Percentiles rank a stretch among this genome's conserved stretches.
phyloP scores from a whole-genome alignment of 2,888 invertebrate genomes.

The Molanna angustata region DNA sequence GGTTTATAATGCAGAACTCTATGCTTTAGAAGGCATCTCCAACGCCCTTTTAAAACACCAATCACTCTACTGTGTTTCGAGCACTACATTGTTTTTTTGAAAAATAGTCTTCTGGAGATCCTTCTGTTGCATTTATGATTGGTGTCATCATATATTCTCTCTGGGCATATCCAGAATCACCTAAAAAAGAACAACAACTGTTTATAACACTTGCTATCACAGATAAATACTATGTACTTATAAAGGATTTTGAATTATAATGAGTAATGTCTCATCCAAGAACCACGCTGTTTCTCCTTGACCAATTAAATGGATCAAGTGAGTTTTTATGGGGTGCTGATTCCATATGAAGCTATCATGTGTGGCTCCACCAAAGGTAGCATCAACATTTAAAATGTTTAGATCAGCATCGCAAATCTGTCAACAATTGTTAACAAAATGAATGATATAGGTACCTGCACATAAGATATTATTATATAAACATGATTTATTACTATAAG shows the following conservation, averaged over 20 bases:
- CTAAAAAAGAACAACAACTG: slow-evolving; percentile 1
- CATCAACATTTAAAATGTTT: slow-evolving; percentile 3
- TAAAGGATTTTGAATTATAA: neutral
- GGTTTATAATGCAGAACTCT: slow-evolving; percentile 3
- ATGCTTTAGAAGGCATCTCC: slow-evolving; percentile 3
- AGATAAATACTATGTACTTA: neutral
- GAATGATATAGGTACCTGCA: no score
- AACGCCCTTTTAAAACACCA: slow-evolving; percentile 4
- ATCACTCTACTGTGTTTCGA: slow-evolving; percentile 2
- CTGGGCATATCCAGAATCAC: slow-evolving; percentile 1
- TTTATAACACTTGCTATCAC: slow-evolving; percentile 1
- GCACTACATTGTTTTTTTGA: neutral
- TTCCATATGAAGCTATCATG: slow-evolving; percentile 6
- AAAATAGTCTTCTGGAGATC: slow-evolving; percentile 3
- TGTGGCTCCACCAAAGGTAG: slow-evolving; percentile 1
- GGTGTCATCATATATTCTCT: slow-evolving; percentile 5
- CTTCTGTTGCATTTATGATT: slow-evolving; percentile 3
- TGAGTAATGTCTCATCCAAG: neutral
- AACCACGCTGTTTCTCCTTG: slow-evolving; percentile 1
- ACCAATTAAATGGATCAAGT: slow-evolving; percentile 1
- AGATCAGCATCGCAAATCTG: slow-evolving; percentile 3
- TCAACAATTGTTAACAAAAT: neutral
- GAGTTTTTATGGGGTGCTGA: neutral
- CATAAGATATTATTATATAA: neutral
- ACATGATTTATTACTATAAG: neutral